Evolutionary conservation across 2,113 vertebrate species (phyloP).

Genomic region (Heteronetta atricapilla): DNA sequence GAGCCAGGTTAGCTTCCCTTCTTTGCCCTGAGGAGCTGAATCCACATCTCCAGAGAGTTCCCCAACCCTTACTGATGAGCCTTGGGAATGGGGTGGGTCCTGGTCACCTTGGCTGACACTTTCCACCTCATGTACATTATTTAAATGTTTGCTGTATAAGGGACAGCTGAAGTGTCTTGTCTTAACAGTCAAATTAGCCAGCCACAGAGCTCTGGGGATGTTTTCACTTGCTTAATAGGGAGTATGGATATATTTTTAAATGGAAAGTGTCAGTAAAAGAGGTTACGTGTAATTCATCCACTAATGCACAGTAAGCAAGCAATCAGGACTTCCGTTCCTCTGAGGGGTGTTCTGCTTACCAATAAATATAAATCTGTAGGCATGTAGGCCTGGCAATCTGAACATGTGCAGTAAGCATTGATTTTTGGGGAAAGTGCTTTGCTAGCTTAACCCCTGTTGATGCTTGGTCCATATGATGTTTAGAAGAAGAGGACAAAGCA

Average conservation of each 20-base stretch:
- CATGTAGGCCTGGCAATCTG: not conserved
- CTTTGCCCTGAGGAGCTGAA: constrained; percentile 46
- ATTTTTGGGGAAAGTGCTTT: not conserved
- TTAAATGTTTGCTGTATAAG: not conserved
- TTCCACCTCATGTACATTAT: not conserved
- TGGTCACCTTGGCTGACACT: not conserved
- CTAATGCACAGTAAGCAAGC: not conserved
- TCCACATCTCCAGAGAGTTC: not conserved
- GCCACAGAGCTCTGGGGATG: not conserved
- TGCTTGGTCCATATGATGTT: not conserved
- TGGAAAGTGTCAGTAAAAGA: not conserved
- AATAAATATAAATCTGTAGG: accelerated
- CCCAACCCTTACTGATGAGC: not conserved
- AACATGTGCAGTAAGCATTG: not conserved
- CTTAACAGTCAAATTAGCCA: not conserved
- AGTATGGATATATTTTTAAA: not conserved
- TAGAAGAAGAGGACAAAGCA: not conserved
- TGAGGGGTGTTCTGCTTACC: not conserved
- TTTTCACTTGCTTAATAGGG: not conserved
- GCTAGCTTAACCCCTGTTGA: not conserved
- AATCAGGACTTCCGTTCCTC: not conserved
- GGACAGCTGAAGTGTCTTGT: not conserved
- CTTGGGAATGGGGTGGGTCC: not conserved
- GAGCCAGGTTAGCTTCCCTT: constrained; percentile 29
- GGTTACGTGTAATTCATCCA: not conserved